Conservation (phyloP, 2,113 vertebrate genomes). For the Tetrao urogallus region DNA sequence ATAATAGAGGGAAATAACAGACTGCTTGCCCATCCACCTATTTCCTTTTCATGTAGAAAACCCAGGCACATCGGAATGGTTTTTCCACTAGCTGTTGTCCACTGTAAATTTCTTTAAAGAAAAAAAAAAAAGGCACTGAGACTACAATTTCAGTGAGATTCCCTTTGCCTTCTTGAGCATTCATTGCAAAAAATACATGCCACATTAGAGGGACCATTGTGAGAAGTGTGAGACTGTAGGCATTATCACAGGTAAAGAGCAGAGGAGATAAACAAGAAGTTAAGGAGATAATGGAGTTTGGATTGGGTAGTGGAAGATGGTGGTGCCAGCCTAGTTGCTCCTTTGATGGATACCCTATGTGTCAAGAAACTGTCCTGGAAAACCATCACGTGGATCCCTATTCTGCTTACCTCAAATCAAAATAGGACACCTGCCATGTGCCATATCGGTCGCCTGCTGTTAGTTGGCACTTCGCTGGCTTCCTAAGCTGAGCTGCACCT, state of each 20-base stretch:
- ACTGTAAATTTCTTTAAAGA: neutral
- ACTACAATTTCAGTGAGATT: neutral
- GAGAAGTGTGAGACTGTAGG: neutral
- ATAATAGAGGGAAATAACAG: neutral
- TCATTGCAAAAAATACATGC: neutral
- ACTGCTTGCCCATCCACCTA: neutral
- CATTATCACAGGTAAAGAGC: neutral
- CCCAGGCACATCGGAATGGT: neutral
- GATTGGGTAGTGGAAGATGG: neutral
- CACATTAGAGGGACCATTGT: neutral
- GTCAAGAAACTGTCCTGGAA: neutral
- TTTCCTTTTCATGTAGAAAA: neutral
- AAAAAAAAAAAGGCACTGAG: neutral
- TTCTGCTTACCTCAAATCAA: neutral
- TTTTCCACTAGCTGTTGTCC: neutral
- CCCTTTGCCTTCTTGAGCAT: neutral
- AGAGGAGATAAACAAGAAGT: neutral
- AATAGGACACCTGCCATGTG: neutral
- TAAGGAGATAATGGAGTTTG: neutral
- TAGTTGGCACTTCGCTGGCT: neutral
- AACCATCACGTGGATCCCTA: neutral
- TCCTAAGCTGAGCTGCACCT: neutral
- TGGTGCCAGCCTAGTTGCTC: neutral
- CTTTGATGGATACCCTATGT: neutral
- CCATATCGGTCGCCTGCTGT: neutral